A percentile compares a stretch with the other conserved stretches of the same genome.
Conservation (phyloP, 2,113 vertebrate genomes). For the Prochilodus magdalenae region DNA sequence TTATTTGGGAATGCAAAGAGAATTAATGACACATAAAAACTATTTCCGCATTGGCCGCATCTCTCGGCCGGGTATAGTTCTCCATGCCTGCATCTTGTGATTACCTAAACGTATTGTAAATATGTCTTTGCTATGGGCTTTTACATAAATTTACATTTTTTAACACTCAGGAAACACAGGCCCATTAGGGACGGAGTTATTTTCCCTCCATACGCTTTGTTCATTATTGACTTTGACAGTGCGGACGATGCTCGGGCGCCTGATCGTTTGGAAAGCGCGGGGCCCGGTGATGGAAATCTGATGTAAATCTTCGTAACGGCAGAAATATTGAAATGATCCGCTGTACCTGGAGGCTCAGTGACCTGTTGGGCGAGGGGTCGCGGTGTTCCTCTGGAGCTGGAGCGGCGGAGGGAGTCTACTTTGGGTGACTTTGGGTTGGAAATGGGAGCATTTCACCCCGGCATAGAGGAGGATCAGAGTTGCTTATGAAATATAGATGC, state of each 20-base stretch:
- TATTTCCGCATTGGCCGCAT: slow-evolving; percentile 83
- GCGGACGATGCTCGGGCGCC: slow-evolving; percentile 52
- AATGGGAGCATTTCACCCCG: neutral
- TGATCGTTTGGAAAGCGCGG: slow-evolving; percentile 24
- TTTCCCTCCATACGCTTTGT: slow-evolving; percentile 60
- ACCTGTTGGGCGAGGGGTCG: neutral
- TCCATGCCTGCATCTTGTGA: slow-evolving; percentile 86
- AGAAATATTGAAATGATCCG: slow-evolving; percentile 21
- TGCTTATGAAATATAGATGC: too few species aligned
- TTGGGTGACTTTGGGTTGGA: neutral
- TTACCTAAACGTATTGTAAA: slow-evolving; percentile 89
- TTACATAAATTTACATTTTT: slow-evolving; percentile 84
- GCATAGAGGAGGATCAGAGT: neutral
- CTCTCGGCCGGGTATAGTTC: slow-evolving; percentile 81
- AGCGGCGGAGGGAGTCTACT: neutral
- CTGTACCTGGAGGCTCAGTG: slow-evolving; percentile 3
- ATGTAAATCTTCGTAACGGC: slow-evolving; percentile 46
- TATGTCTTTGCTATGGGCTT: slow-evolving; percentile 83
- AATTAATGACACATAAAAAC: slow-evolving; percentile 97
- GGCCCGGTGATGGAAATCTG: slow-evolving; percentile 47
- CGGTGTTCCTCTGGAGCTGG: neutral
- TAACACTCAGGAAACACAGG: slow-evolving; percentile 80
- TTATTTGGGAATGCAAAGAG: slow-evolving; percentile 86
- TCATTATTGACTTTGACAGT: slow-evolving; percentile 80
- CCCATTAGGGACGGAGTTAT: slow-evolving; percentile 76